Base-by-base conservation (phyloP, 2,113 vertebrate species). In the Hydrolagus affinis region DNA sequence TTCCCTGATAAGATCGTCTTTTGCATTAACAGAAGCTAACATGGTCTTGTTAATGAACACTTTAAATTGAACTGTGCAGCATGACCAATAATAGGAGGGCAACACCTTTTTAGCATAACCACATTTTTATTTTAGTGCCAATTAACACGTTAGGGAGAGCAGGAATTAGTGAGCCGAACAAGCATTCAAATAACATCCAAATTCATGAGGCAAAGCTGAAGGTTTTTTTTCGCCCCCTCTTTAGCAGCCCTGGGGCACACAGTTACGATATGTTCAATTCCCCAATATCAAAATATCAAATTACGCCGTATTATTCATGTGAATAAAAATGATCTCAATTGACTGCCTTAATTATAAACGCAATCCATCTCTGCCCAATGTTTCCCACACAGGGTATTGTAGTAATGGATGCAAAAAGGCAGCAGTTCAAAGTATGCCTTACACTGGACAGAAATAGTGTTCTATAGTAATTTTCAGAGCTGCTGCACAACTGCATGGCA, bases 251-350 rank as follows among this genome's bases (percentile, higher is more conserved):
- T 32, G 62, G 62, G 62, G 30, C 0, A 66, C 23, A 9, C 15
- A 32, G 8, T 83, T 60, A 32, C 4, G 62, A 17, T 59, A 11
- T 17, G 66, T 66, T 83, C 60, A 83, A 64, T 83, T 83, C 62
- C 60, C 78, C 60, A 25, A 28, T 62, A 62, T 62, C 57, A 30
- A 14, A 21, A 64, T 11, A 32, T 66, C 78, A 68, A 83, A 83
- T 83, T 32, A 75, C 73, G 0, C 32, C 73, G 32, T 57, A 83
- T 66, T 83, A 66, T 83, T 83, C 32, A 30, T 68, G 28, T 68
- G 17, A 30, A 17, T 62, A 68, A 83, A 66, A 83, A 30, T 17
- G 14, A 17, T 66, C 23, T 83, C 25, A 83, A 66, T 68, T 83
- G 62, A 21, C 28, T 11, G 28, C 15, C 62, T 32, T 8, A 32